phyloP scores from a whole-genome alignment of 2,797 vertebrate species.

The Halcyon smyrnensis region DNA sequence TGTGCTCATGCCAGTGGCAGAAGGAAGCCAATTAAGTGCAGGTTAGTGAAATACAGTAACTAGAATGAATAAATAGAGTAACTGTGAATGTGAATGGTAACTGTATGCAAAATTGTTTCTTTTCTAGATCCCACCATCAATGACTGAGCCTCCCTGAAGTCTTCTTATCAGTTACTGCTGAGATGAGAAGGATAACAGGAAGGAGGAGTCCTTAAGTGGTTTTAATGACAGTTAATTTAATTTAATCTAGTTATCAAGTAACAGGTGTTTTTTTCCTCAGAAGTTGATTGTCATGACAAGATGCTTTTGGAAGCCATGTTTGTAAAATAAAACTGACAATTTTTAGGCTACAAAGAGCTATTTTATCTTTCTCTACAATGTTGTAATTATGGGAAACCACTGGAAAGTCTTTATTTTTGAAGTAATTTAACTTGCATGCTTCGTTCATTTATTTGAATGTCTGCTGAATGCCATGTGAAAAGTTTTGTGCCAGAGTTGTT shows the following conservation, averaged over 20 bases:
- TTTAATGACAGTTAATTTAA: conserved; percentile 48
- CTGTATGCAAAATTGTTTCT: conserved; percentile 55
- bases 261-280: conserved; percentile 15
- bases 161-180: conserved; percentile 38
- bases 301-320: conserved; percentile 43
- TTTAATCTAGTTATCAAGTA: conserved; percentile 36
- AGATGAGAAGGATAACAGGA: conserved; percentile 46
- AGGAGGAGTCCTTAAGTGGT: conserved; percentile 15
- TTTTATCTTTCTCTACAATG: conserved; percentile 4
- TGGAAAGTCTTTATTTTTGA: conserved; percentile 42
- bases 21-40: conserved; percentile 7
- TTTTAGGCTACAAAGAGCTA: conserved; percentile 44
- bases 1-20: background rate
- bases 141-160: conserved; percentile 56
- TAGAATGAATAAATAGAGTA: background rate
- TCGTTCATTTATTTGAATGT: conserved; percentile 20
- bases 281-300: background rate
- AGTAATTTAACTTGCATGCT: conserved; percentile 18
- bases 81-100: conserved; percentile 19
- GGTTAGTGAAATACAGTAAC: background rate
- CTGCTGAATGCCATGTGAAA: conserved; percentile 13
- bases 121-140: conserved; percentile 57
- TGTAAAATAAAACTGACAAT: conserved; percentile 57
- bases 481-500: conserved; percentile 25
- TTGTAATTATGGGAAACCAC: conserved; percentile 34